These are phyloP conservation scores for Cylindroiulus punctatus DNA, from an alignment of 2,888 invertebrate species.

Conservation along the genomic window DNA sequence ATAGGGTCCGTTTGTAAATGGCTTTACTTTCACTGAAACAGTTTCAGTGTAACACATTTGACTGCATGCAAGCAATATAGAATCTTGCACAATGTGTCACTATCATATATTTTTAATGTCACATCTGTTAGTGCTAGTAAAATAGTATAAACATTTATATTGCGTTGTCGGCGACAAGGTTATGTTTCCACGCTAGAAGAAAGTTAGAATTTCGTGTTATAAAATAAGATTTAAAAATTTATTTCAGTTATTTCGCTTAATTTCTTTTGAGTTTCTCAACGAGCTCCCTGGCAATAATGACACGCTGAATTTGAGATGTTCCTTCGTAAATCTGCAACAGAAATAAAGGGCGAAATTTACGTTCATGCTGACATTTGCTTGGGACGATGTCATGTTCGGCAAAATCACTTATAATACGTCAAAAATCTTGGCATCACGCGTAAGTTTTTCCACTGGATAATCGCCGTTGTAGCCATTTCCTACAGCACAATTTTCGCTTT, in stretches of 20 bases:
- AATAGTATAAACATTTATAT: neutral
- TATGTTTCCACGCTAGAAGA: neutral
- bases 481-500: conserved; percentile 75
- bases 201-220: neutral
- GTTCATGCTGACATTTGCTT: neutral
- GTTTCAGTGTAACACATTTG: no score
- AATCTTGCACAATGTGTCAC: no score
- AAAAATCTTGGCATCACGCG: conserved; percentile 99
- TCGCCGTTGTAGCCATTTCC: conserved; percentile 94
- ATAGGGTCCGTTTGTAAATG: no score
- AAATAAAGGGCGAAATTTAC: neutral
- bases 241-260: neutral
- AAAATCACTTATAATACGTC: conserved; percentile 71
- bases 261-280: conserved; percentile 52
- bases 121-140: neutral
- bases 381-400: neutral
- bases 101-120: neutral
- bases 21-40: no score
- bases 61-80: no score
- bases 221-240: neutral
- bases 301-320: conserved; percentile 94
- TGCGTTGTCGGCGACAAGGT: neutral
- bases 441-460: conserved; percentile 97
- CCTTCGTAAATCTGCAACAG: conserved; percentile 86
- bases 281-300: conserved; percentile 81